Base-by-base conservation (phyloP, 1,140 invertebrate genomes). In the Drosophila funebris region DNA sequence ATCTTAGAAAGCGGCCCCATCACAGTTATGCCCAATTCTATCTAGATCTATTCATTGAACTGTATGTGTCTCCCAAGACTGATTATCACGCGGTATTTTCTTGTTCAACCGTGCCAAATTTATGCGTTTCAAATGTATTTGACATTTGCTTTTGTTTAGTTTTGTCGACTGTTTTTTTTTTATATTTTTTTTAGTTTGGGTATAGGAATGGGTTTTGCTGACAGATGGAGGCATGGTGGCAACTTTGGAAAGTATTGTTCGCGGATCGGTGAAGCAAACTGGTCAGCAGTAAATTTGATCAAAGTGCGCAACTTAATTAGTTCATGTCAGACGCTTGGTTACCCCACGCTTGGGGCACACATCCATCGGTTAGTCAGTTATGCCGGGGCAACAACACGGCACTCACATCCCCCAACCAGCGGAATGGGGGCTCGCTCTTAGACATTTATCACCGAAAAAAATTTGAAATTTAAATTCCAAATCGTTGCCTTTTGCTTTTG, bases 241-340 rank as follows among this genome's bases (percentile, higher is more conserved):
- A 46, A 20, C 44, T 60, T 54, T 37, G 77, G 81, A 85, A 85
- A 85, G 78, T 85, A 82, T 71, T 58, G 76, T 43, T 16, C 20
- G 1, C 56, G 54, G 60, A 53, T 69, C 56, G 48, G 24, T 64
- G 44, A n/a, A 44, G 62, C 37, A 36, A 67, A 58, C 73, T 60
- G 69, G 77, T 73, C 44, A 57, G 69, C 66, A 50, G 73, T 85
- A 85, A 85, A 87, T 85, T 78, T 75, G 81, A 82, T 68, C 62
- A 58, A 50, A 69, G 64, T 64, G 66, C 82, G 82, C 78, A 85
- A 88, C 82, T 85, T 82, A 85, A 85, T 85, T 85, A 85, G 82
- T 88, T 63, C 83, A 88, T 62, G 71, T 88, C 83, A 60, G 29
- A 76, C 66, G 78, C 68, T 77, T 73, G 73, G 72, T 48, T 67